Base-by-base conservation (phyloP, 2,113 vertebrate genomes). In the Marmota flaviventris region DNA sequence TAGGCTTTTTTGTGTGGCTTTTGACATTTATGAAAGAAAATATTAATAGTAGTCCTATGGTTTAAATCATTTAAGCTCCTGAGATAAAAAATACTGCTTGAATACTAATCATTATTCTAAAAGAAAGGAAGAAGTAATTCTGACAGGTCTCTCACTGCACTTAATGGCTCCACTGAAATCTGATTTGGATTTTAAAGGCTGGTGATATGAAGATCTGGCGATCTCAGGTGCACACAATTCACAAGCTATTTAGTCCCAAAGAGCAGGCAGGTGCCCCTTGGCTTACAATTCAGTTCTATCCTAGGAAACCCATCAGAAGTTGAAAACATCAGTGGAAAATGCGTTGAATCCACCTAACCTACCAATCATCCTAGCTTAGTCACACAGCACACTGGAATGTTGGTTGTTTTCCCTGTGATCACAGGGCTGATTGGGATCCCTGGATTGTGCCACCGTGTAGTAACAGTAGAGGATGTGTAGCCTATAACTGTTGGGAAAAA, bases 1-100 rank as follows among this genome's bases (percentile, higher is more conserved):
- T 0, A 2, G 45, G 34, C 18, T 20, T 86, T 16, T 32, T 45
- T 4, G 32, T 34, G 75, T 45, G 29, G 2, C 4, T 76, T 3
- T 1, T 93, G 34, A 61, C n/a, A 27, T 73, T 34, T 85, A 48
- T 39, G 1, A 63, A 81, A 95, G 63, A 85, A 89, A 93, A 83
- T 45, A 84, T 70, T 67, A 72, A 95, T 11, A 83, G 72, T n/a
- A 27, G 48, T 78, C 83, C 53, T 48, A 10, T 18, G 39, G 37
- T 85, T 75, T 83, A 90, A 93, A 86, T 56, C 53, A 58, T 53
- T 17, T 20, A 20, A 78, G 63, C 42, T 88, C 72, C 85, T 18
- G 84, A 90, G 95, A 90, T 75, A 85, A 85, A 91, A 91, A 76
- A 84, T 70, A 88, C 7, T 27, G 37, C 65, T 67, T 53, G 51